Base-by-base conservation (phyloP, 1,140 invertebrate species). In the Papilio helenus region DNA sequence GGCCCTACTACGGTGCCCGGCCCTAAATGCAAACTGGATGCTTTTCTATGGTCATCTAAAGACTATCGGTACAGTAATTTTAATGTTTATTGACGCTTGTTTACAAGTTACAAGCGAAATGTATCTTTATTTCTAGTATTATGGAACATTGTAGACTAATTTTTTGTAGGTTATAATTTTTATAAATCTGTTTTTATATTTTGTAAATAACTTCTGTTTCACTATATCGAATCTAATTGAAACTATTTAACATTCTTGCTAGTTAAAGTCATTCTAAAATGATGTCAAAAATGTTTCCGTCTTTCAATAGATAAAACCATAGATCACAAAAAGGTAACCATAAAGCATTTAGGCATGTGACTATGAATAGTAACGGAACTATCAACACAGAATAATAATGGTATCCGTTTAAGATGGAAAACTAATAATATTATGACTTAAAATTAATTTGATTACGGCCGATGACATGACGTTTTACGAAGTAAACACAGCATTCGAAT, bases 401-500 rank as follows among this genome's bases (percentile, higher is more conserved):
- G 29, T 77, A 65, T 77, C 76, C 55, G 55, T 46, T 46, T 46
- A 73, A 77, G 55, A 65, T 44, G 34, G 55, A 77, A 76, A 77
- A 77, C 76, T 61, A 77, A 77, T 61, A 77, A 65, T 77, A 77
- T 77, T 77, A 42, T 58, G 76, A 77, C 55, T 77, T 12, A n/a
- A 77, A 61, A 77, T 58, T 77, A 77, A 77, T 77, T 77, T 77
- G 76, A 77, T 77, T 77, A 77, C 42, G 34, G 23, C 51, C 76
- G 76, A 77, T 77, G 76, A 77, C 76, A 77, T 61, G 51, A 77
- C 76, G 20, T 42, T 77, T 77, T 77, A 39, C 34, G 76, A 77
- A 61, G 34, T 61, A 77, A 77, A 77, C 76, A 77, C 55, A 77
- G 55, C 76, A 77, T 46, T 61, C 76, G 44, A 44, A 55, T 77